Base-by-base conservation (phyloP, 1,140 invertebrate genomes). In the Zaprionus kolodkinae region DNA sequence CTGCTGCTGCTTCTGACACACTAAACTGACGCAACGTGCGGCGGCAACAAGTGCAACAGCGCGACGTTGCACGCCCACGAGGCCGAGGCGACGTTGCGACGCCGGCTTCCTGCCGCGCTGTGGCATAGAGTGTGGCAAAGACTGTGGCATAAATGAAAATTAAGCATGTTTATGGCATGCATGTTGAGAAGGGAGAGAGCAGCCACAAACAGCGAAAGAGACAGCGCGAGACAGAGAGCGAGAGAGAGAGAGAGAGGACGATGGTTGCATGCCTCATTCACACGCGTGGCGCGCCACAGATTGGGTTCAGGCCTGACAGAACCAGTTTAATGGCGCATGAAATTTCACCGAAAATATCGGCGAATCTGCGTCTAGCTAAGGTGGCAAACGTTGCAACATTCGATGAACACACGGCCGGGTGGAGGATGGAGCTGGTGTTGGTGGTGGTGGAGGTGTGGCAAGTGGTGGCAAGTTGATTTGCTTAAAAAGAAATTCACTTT, bases 401-500 rank as follows among this genome's bases (percentile, higher is more conserved):
- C 12, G 7, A 4, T 30, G 27, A 30, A 30, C 27, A 30, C n/a
- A n/a, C 35, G 30, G 62, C 35, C n/a, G 12, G 4, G 33, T 45
- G 35, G 45, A 15, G 0, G 11, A n/a, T n/a, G n/a, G n/a, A n/a
- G n/a, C n/a, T n/a, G n/a, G n/a, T n/a, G n/a, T n/a, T 2, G 43
- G 50, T 6, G 56, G 21, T 21, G 21, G 21, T 21, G 56, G 70
- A 38, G 84, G 81, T 73, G 78, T 83, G 68, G 63, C 57, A 30
- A 30, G 48, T 36, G 75, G n/a, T 45, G 40, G 85, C 84, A 84
- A 79, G 85, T 85, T 89, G 84, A 89, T 89, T 88, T 88, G 84
- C 85, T 88, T 88, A 89, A 87, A 45, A 88, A 88, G 85, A 88
- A 88, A 88, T 88, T 88, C 84, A 88, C 84, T 88, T 88, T 88